A percentile compares a stretch with the other conserved stretches of the same genome.
Conservation (phyloP, 2,797 vertebrate genomes). For the Amazona finschi region DNA sequence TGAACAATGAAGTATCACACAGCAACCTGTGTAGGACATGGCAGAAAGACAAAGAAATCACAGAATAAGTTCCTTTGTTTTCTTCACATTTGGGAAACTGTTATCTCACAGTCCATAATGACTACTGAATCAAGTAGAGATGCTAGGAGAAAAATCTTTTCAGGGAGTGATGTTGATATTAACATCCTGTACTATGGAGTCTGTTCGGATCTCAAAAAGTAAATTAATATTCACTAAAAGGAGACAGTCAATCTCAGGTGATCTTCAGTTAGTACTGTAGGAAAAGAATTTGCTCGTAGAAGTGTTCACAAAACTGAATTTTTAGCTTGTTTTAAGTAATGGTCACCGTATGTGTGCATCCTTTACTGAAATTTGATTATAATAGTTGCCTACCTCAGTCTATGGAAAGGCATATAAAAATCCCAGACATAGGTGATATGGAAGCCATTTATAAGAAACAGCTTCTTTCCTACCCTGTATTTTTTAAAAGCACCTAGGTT, state of each 20-base stretch:
- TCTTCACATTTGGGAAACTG: not conserved
- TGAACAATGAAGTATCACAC: not conserved
- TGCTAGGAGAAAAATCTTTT: not conserved
- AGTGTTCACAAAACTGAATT: not conserved
- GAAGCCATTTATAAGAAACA: not conserved
- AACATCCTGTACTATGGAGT: not conserved
- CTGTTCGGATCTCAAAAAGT: not conserved
- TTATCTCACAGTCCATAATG: not conserved
- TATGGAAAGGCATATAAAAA: not conserved
- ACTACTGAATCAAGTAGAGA: not conserved
- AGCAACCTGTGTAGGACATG: not conserved
- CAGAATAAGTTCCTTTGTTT: not conserved
- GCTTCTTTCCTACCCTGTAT: not conserved
- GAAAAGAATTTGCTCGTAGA: not conserved
- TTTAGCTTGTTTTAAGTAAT: not conserved
- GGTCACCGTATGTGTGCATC: not conserved
- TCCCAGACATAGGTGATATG: not conserved
- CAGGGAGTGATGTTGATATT: not conserved
- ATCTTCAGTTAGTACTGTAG: not conserved
- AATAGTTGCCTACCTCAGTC: not conserved
- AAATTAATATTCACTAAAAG: not conserved
- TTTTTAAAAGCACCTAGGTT: not conserved
- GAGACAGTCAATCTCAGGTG: not conserved
- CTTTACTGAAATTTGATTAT: not conserved
- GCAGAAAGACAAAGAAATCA: not conserved